Evolutionary conservation across 2,113 vertebrate species (phyloP).

Genomic region (Solea senegalensis): DNA sequence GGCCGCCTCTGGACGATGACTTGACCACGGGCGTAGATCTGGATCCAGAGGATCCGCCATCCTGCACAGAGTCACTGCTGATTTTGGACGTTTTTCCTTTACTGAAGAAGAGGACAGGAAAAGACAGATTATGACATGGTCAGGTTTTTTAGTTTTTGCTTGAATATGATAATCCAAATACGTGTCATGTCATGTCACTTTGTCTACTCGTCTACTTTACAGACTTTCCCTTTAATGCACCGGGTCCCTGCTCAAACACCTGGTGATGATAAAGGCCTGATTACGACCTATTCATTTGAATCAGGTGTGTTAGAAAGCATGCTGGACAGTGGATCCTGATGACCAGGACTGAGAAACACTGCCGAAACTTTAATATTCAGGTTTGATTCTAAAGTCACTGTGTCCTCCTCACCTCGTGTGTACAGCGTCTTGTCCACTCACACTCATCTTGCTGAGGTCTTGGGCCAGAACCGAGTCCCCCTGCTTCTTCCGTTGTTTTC

Average conservation of each 20-base stretch:
- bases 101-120: conserved; percentile 39
- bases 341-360: too few relatives aligned
- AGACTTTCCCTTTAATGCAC: too few relatives aligned
- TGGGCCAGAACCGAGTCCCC: conserved; percentile 63
- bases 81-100: conserved; percentile 45
- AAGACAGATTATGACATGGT: background rate
- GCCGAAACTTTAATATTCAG: too few relatives aligned
- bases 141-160: background rate
- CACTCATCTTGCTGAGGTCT: conserved; percentile 78
- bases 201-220: too few relatives aligned
- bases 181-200: too few relatives aligned
- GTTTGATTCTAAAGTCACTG: background rate
- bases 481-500: conserved; percentile 62
- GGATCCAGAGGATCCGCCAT: conserved; percentile 18
- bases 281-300: too few relatives aligned
- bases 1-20: conserved; percentile 41
- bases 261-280: too few relatives aligned
- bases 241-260: too few relatives aligned
- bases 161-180: too few relatives aligned
- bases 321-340: too few relatives aligned
- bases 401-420: conserved; percentile 59
- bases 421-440: conserved; percentile 58
- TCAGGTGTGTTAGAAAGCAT: too few relatives aligned
- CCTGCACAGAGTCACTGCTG: conserved; percentile 1
- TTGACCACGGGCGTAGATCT: background rate